Percentiles rank a stretch among this genome's conserved stretches.
phyloP scores from a whole-genome alignment of 2,888 invertebrate genomes.

The Lithophane leautieri region DNA sequence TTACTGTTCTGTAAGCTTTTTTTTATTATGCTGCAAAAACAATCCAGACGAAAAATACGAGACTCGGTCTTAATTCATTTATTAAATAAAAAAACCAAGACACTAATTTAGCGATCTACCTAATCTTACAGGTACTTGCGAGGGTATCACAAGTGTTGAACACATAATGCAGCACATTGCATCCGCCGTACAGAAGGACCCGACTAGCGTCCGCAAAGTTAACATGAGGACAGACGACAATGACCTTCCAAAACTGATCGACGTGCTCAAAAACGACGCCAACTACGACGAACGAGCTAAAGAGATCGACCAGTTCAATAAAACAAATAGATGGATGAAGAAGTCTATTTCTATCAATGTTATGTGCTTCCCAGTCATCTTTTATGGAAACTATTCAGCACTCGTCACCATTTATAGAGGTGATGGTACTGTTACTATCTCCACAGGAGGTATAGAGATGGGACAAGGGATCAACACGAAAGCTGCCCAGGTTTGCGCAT shows the following conservation, averaged over 20 bases:
- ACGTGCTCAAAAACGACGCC: conserved; percentile 86
- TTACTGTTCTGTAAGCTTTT: neutral
- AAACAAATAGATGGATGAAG: conserved; percentile 94
- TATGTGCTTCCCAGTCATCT: conserved; percentile 91
- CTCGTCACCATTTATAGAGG: conserved; percentile 92
- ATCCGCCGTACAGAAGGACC: conserved; percentile 88
- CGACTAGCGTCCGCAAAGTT: conserved; percentile 88
- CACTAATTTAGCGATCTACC: neutral
- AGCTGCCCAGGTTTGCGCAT: conserved; percentile 94
- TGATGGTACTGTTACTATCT: conserved; percentile 93
- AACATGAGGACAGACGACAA: conserved; percentile 89
- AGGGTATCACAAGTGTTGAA: conserved; percentile 91
- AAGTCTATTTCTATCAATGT: conserved; percentile 92
- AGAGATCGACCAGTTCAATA: conserved; percentile 90
- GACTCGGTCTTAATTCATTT: neutral
- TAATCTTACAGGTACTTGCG: conserved; percentile 85
- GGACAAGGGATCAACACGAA: conserved; percentile 96
- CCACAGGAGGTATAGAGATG: conserved; percentile 93
- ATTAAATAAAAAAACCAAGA: neutral
- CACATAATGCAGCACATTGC: conserved; percentile 93
- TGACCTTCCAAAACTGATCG: conserved; percentile 88
- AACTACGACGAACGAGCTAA: conserved; percentile 89
- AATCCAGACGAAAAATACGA: neutral
- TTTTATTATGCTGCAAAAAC: neutral
- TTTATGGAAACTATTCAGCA: conserved; percentile 90